Base-by-base conservation (phyloP, 2,888 invertebrate species). In the Abrostola triplasia region DNA sequence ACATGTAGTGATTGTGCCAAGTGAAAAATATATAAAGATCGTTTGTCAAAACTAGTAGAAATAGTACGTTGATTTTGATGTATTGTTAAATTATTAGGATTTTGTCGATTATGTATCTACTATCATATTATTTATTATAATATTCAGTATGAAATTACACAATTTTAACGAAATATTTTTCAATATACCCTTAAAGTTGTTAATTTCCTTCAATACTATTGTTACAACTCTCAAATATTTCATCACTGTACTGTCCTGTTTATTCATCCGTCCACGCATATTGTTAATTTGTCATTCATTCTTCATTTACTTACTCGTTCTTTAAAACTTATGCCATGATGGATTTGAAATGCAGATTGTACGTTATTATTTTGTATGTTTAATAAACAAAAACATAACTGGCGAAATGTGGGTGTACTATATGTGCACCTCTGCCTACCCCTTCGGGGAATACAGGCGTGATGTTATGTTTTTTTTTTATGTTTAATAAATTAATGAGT, bases 1-100 rank as follows among this genome's bases (percentile, higher is more conserved):
- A 42, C 48, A 54, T 70, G 64, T 76, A 77, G 75, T 64, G 41
- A 55, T 71, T 56, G 84, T 82, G 82, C 81, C 82, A 81, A 84
- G 80, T 84, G 82, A 75, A 49, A 10, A 55, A 58, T 59, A 56
- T 77, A 75, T 24, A 24, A 24, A 2, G 24, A 4, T 24, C 24
- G 24, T 24, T 24, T 24, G 24, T 24, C 24, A 24, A n/a, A 24
- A 24, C 24, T 24, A 24, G 24, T 24, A 24, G 24, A 24, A 1
- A 24, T 24, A 24, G 1, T 24, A 24, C 24, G 24, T 24, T 24
- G 24, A 24, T 24, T 24, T 24, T 4, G 4, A 24, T 24, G 24
- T 24, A 24, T 24, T 24, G 24, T 24, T 24, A 24, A 24, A 24
- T 24, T 24, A 24, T 24, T 47, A 49, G n/a, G 7, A 12, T 24